Percentiles rank a stretch among this genome's conserved stretches.
Evolutionary conservation across 2,888 invertebrate species (phyloP).

Genomic region (Diabrotica balteata): DNA sequence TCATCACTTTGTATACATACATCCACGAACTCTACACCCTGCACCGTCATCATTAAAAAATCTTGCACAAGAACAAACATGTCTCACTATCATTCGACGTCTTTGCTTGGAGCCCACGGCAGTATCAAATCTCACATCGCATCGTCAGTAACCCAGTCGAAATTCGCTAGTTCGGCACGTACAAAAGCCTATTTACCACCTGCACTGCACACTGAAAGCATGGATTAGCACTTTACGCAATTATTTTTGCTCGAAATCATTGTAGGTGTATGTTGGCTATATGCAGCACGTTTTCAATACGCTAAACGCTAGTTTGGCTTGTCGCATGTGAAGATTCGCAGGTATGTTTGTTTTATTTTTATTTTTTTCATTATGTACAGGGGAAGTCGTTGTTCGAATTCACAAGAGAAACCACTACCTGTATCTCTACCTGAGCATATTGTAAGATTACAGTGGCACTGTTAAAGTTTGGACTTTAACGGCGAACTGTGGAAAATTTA

Average conservation of each 20-base stretch:
- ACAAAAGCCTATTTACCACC: constrained; percentile 31
- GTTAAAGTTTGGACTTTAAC: no score
- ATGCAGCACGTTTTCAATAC: constrained; percentile 6
- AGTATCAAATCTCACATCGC: constrained; percentile 9
- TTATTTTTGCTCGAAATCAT: constrained; percentile 15
- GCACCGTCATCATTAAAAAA: constrained; percentile 17
- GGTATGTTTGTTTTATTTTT: constrained; percentile 18
- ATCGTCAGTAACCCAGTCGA: constrained; percentile 10
- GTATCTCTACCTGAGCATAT: no score
- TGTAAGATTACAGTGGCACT: no score
- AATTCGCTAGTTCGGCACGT: constrained; percentile 29
- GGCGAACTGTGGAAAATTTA: no score
- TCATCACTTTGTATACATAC: no score
- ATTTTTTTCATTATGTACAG: background rate
- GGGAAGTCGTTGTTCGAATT: no score
- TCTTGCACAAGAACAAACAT: constrained; percentile 11
- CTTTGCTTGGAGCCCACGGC: background rate
- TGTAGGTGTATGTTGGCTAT: background rate
- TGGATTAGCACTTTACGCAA: constrained; percentile 33
- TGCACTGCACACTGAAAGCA: constrained; percentile 34
- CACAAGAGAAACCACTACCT: no score
- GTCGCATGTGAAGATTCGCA: constrained; percentile 16
- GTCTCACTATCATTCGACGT: constrained; percentile 5
- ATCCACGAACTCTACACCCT: constrained; percentile 4
- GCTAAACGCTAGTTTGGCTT: background rate